A percentile compares a stretch with the other conserved stretches of the same genome.
phyloP scores from a whole-genome alignment of 2,888 invertebrate species.

The Ceratothoa steindachneri region DNA sequence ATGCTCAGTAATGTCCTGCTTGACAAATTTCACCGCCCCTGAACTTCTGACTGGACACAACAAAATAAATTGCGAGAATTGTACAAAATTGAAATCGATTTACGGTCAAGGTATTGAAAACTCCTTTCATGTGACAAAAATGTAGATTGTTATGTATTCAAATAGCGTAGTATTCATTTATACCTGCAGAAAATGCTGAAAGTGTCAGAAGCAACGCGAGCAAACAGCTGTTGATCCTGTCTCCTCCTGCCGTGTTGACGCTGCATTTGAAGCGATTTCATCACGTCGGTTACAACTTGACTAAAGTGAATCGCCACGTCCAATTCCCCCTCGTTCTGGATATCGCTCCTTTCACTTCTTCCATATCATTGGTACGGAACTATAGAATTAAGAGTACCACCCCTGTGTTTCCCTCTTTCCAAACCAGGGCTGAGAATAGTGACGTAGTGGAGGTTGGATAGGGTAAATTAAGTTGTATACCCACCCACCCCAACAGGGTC shows the following conservation, averaged over 20 bases:
- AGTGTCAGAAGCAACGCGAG: conserved; percentile 54
- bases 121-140: neutral
- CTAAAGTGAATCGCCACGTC: conserved; percentile 80
- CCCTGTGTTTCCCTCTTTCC: neutral
- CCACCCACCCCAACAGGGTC: no score
- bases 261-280: conserved; percentile 94
- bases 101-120: neutral
- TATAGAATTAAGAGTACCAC: neutral
- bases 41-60: conserved; percentile 88
- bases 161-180: conserved; percentile 8
- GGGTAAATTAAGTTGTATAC: no score
- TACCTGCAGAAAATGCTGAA: neutral
- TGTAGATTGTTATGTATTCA: conserved; percentile 5
- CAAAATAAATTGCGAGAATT: conserved; percentile 86
- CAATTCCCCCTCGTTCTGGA: conserved; percentile 81
- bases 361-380: conserved; percentile 52
- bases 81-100: conserved; percentile 61
- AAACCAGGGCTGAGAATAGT: no score
- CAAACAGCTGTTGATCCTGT: conserved; percentile 66
- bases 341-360: conserved; percentile 80
- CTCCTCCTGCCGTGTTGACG: conserved; percentile 88
- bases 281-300: conserved; percentile 68
- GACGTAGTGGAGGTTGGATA: no score
- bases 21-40: conserved; percentile 85
- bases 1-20: conserved; percentile 70